A percentile compares a stretch with the other conserved stretches of the same genome.
These are phyloP conservation scores for Lateolabrax maculatus DNA, from an alignment of 2,797 vertebrate genomes.

Conservation along the genomic window DNA sequence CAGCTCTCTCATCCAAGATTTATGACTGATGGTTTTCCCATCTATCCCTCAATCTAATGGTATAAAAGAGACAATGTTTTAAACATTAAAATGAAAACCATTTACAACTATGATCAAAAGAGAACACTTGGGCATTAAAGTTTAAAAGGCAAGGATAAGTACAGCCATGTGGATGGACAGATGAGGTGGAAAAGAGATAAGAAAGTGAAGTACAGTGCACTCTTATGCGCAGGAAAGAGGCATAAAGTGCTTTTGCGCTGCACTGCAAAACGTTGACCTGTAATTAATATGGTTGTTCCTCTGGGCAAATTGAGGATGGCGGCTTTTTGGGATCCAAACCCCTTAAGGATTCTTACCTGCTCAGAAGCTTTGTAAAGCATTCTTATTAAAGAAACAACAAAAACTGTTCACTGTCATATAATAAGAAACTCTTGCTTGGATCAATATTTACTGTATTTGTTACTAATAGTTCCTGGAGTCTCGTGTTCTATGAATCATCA, in stretches of 20 bases:
- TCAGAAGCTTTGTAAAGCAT: constrained; percentile 61
- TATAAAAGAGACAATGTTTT: constrained; percentile 98
- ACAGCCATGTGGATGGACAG: constrained; percentile 84
- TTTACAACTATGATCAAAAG: constrained; percentile 98
- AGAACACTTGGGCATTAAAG: constrained; percentile 95
- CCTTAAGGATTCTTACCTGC: constrained; percentile 76
- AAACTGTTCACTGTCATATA: constrained; percentile 19
- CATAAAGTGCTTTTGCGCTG: constrained; percentile 84
- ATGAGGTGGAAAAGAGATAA: constrained; percentile 82
- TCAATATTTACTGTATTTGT: constrained; percentile 25
- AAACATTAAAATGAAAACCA: constrained; percentile 99
- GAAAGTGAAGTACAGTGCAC: constrained; percentile 77
- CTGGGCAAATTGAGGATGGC: constrained; percentile 69
- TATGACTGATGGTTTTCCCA: constrained; percentile 90
- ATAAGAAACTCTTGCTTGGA: constrained; percentile 30
- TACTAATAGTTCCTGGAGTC: constrained; percentile 1
- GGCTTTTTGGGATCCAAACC: constrained; percentile 78
- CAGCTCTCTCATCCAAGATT: constrained; percentile 94
- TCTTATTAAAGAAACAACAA: constrained; percentile 54
- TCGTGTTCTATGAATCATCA: constrained; percentile 7
- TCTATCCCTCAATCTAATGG: constrained; percentile 92
- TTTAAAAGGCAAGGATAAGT: constrained; percentile 92
- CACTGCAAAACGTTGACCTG: constrained; percentile 87
- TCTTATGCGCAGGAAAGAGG: constrained; percentile 78
- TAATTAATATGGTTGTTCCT: constrained; percentile 85